Conservation (phyloP, 2,113 vertebrate genomes). For the Fregata magnificens region DNA sequence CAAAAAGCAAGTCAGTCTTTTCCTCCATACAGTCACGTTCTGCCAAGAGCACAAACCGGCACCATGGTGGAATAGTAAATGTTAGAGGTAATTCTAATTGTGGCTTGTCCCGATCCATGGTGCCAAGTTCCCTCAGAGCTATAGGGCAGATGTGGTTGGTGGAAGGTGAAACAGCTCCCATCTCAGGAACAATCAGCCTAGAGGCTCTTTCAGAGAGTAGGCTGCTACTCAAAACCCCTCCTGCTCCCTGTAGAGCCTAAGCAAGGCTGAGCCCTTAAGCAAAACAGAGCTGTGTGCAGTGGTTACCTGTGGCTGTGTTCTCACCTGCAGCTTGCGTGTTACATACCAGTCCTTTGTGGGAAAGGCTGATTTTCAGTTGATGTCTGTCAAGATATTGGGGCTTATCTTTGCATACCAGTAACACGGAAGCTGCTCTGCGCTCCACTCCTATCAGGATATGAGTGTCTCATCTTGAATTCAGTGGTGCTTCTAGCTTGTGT, state of each 20-base stretch:
- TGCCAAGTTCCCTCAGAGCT: not conserved
- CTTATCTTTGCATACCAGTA: not conserved
- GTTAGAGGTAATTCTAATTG: not conserved
- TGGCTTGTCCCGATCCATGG: not conserved
- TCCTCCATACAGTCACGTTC: not conserved
- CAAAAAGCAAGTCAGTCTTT: not conserved
- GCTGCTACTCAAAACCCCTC: not conserved
- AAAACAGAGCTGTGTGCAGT: not conserved
- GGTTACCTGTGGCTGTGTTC: not conserved
- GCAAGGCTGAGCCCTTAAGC: not conserved
- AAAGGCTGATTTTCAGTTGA: not conserved
- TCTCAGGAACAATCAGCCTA: not conserved
- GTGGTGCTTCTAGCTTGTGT: not conserved
- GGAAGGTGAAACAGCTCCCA: not conserved
- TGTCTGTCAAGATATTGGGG: not conserved
- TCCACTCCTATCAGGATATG: not conserved
- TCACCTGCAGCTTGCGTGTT: not conserved
- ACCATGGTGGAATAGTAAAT: fast-evolving
- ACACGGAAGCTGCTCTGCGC: fast-evolving
- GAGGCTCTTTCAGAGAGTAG: not conserved
- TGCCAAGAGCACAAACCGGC: not conserved
- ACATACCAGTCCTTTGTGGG: not conserved
- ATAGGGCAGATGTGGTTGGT: not conserved
- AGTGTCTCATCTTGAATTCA: not conserved
- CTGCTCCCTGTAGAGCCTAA: not conserved